Percentiles rank a stretch among this genome's conserved stretches.
phyloP scores from a whole-genome alignment of 2,113 vertebrate species.

The Lontra canadensis region DNA sequence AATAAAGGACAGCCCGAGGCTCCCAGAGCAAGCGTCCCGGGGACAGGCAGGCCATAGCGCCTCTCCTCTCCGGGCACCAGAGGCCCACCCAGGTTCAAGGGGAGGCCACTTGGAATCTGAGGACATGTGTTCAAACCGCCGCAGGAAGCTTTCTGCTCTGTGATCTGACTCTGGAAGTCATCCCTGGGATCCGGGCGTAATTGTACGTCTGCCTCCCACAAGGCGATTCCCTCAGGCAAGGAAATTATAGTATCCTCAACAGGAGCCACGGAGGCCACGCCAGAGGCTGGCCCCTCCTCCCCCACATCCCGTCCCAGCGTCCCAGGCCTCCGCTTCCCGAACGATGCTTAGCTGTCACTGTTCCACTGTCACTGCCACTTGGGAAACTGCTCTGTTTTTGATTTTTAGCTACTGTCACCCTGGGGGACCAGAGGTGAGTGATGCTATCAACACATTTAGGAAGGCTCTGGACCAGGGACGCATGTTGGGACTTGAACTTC shows the following conservation, averaged over 20 bases:
- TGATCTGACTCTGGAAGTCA: background rate
- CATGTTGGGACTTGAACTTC: background rate
- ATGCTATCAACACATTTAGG: background rate
- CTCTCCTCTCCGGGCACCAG: background rate
- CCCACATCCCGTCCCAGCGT: too few relatives aligned
- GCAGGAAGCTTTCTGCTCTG: background rate
- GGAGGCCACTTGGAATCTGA: background rate
- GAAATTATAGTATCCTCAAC: background rate
- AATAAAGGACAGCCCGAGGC: background rate
- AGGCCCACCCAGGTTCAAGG: background rate
- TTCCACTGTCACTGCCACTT: too few relatives aligned
- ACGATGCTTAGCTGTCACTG: background rate
- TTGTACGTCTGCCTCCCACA: background rate
- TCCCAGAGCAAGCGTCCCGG: background rate
- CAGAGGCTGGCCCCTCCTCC: background rate
- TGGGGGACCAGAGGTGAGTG: background rate
- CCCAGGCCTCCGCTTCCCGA: background rate
- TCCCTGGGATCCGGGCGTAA: background rate
- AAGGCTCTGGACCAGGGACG: background rate
- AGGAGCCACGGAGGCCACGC: background rate
- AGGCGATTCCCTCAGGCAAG: background rate
- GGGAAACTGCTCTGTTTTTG: background rate
- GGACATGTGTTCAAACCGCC: background rate
- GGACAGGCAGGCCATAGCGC: background rate
- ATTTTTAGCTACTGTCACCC: background rate